Evolutionary conservation across 1,140 invertebrate species (phyloP).

Genomic region (Calephelis virginiensis): DNA sequence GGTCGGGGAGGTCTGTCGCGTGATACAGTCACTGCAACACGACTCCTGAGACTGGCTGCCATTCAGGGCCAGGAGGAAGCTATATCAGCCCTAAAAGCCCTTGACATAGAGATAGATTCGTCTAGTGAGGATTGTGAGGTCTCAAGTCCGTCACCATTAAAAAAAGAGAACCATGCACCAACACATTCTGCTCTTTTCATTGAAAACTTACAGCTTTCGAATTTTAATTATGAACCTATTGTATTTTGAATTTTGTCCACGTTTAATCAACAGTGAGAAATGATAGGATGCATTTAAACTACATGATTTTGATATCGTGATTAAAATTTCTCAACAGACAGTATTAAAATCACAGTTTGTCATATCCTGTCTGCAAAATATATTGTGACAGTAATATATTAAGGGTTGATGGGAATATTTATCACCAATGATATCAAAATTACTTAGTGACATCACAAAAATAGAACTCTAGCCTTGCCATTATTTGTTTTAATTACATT

Average conservation of each 20-base stretch:
- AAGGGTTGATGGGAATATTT: too few species aligned
- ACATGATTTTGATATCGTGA: not conserved
- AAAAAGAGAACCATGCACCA: constrained; percentile 30
- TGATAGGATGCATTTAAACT: not conserved
- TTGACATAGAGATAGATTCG: constrained; percentile 46
- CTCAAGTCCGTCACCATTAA: not conserved
- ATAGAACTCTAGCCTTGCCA: too few species aligned
- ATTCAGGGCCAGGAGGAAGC: constrained; percentile 80
- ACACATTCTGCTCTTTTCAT: constrained; percentile 55
- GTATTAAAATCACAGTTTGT: too few species aligned
- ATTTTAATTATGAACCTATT: constrained; percentile 41
- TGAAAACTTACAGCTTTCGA: constrained; percentile 41
- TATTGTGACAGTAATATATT: too few species aligned
- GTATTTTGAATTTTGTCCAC: constrained; percentile 36
- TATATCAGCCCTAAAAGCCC: constrained; percentile 67
- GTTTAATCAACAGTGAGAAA: not conserved
- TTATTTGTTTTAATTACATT: too few species aligned
- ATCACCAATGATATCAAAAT: too few species aligned
- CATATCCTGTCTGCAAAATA: too few species aligned
- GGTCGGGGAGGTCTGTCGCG: constrained; percentile 78
- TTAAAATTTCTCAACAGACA: too few species aligned
- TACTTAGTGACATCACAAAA: too few species aligned
- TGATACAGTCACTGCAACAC: constrained; percentile 69
- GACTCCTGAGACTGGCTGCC: constrained; percentile 79
- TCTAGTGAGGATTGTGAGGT: constrained; percentile 27